Evolutionary conservation across 1,140 invertebrate genomes (phyloP), one percentile per base, ranked within the genome.

Genomic region (Drosophila paulistorum): DNA sequence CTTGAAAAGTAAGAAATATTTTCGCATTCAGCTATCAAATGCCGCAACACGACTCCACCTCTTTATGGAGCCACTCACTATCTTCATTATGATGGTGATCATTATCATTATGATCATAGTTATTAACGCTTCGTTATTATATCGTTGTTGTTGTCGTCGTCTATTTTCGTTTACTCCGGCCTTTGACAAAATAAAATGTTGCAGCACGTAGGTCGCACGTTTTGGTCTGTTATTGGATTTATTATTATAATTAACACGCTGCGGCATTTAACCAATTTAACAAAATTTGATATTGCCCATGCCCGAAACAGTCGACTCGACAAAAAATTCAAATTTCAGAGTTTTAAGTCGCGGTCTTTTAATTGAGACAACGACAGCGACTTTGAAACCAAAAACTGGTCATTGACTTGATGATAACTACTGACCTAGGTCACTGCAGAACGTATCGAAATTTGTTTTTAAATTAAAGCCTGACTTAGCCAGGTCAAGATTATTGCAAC

Each of bases 171-270:
- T 66, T 35, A 55, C 66, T 70, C 57, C 80, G 79, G 76, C 79
- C 83, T 87, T 82, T 86, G 76, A 86, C 76, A 87, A 82, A 82
- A 76, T 75, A 51, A 51, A 51, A 51, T 10, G 76, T 87, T 76
- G 77, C 71, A 65, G 74, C 84, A 81, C 84, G 80, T 89, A 89
- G 77, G 80, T 89, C 84, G 85, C 80, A 81, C 84, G 74, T 89
- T 89, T 84, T 66, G 68, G 80, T 55, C 81, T 89, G 72, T 89
- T 87, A 89, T 87, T 87, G 80, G 77, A 83, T 86, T 82, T 80
- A 83, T 86, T 80, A 87, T 89, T 77, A 83, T 87, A 87, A 86
- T 83, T 83, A 80, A 73, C 72, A 77, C 66, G 84, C 77, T 74
- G 65, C 60, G 77, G 71, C 71, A 83, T 71, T 87, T 82, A 77